Base-by-base conservation (phyloP, 2,888 invertebrate genomes). In the Rhyacophila evoluta region DNA sequence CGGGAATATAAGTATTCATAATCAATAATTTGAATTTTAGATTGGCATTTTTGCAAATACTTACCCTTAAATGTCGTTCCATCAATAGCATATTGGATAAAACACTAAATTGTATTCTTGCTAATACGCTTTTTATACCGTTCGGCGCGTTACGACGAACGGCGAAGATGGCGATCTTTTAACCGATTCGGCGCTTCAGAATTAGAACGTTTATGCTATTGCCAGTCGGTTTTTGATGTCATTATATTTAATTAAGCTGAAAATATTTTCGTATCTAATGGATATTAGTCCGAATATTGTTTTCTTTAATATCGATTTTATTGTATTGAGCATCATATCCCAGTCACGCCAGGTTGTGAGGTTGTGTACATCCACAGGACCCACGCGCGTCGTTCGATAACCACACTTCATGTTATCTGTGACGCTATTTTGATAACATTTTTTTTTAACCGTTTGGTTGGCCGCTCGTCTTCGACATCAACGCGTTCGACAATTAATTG, bases 361-460 rank as follows among this genome's bases (percentile, higher is more conserved):
- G 78, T 79, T 79, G 78, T 79, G 78, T 79, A 29, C 12, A 69
- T 19, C 37, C 39, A 25, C 68, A 33, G 36, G 70, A 71, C 74
- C 78, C 78, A 79, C 78, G 78, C 78, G 78, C 75, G 78, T 75
- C 74, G 78, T 71, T 70, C 74, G 68, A 69, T 74, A 67, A n/a
- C 33, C 67, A 55, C 55, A 28, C 38, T 39, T 39, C 72, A 25
- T 25, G 39, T 79, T 79, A 79, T 79, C 78, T 75, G 37, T 79
- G 39, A 19, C 33, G 78, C 69, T 79, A 79, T 74, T 55, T 55
- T 55, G 55, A 55, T 55, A 25, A 55, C 55, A 55, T 55, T 55
- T 55, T 55, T 55, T 55, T 33, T 15, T 55, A 55, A 69, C 33
- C 69, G 69, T n/a, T 69, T 10, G 11, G 2, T 15, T 55, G 19